Conservation (phyloP, 2,888 invertebrate species). For the Eurytoma adleriae region DNA sequence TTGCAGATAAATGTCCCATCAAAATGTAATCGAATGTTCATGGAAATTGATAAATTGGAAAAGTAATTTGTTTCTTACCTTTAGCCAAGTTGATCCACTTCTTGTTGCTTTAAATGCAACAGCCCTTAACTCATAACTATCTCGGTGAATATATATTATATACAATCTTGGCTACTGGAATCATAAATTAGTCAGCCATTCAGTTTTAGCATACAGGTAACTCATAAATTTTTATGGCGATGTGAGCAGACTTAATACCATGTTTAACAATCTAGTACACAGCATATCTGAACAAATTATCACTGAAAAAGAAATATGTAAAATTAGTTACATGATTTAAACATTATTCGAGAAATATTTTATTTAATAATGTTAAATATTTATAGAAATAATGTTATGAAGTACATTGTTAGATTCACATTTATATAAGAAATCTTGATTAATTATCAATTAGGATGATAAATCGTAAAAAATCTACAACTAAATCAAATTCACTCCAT, state of each 20-base stretch:
- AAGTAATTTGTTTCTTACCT: neutral
- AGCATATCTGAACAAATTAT: slow-evolving; percentile 9
- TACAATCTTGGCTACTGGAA: slow-evolving; percentile 22
- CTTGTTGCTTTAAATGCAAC: too few relatives aligned
- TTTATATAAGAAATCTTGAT: too few relatives aligned
- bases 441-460: too few relatives aligned
- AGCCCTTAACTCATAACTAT: slow-evolving; percentile 7
- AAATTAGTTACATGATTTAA: too few relatives aligned
- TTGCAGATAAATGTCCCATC: neutral
- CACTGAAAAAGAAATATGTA: slow-evolving; percentile 7
- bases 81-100: too few relatives aligned
- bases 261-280: neutral
- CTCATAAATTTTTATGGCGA: slow-evolving; percentile 39
- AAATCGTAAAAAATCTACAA: too few relatives aligned
- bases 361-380: too few relatives aligned
- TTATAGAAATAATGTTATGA: too few relatives aligned
- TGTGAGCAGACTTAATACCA: neutral
- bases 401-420: too few relatives aligned
- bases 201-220: slow-evolving; percentile 31
- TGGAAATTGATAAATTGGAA: neutral
- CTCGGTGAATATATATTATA: neutral
- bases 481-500: too few relatives aligned
- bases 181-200: slow-evolving; percentile 40
- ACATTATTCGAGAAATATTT: too few relatives aligned
- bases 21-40: neutral